Evolutionary conservation across 2,797 vertebrate species (phyloP).

Genomic region (Myiothlypis coronata): DNA sequence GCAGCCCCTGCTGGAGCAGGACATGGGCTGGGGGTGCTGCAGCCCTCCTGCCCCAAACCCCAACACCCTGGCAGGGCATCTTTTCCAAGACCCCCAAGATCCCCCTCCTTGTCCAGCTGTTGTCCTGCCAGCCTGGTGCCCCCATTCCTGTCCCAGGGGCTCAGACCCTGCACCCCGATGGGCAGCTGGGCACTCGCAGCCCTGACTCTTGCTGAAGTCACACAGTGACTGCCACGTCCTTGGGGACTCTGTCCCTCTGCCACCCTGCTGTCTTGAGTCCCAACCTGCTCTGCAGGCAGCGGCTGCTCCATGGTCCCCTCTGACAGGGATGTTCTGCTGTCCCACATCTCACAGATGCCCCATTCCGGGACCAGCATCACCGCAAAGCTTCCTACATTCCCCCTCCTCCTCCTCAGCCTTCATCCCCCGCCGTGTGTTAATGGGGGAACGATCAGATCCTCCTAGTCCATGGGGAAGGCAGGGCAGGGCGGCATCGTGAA

Average conservation of each 20-base stretch:
- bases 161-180: neutral
- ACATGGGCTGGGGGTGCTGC: neutral
- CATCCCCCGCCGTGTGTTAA: fast-evolving
- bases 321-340: fast-evolving
- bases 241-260: neutral
- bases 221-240: neutral
- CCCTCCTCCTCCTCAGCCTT: neutral
- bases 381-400: neutral
- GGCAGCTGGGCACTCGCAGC: neutral
- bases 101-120: neutral
- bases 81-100: neutral
- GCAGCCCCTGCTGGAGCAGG: neutral
- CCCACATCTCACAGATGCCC: neutral
- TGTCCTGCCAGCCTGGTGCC: neutral
- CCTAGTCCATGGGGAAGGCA: fast-evolving
- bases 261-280: neutral
- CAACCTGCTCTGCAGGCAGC: neutral
- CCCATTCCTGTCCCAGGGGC: neutral
- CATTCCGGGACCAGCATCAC: neutral
- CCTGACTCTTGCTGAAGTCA: neutral
- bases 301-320: neutral
- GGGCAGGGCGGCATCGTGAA: neutral
- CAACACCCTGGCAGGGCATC: neutral
- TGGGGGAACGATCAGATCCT: neutral
- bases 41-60: neutral